A percentile compares a stretch with the other conserved stretches of the same genome.
Conservation (phyloP, 2,113 vertebrate species). For the Litocranius walleri region DNA sequence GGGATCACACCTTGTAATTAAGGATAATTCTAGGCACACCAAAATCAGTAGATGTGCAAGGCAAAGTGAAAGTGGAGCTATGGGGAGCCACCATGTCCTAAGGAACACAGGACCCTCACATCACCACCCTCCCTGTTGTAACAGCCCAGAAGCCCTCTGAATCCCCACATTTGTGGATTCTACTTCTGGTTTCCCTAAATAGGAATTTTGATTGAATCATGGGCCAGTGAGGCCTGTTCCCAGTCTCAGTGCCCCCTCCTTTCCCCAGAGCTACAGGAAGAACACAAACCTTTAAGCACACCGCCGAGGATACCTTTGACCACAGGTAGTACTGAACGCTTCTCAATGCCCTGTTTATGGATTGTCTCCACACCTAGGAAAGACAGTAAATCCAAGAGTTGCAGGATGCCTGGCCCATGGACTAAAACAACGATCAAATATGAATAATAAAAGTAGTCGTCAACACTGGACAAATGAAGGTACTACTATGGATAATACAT, state of each 20-base stretch:
- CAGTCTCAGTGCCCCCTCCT: not conserved
- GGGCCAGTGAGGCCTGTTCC: not conserved
- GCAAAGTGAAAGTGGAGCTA: too few relatives aligned
- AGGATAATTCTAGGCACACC: too few relatives aligned
- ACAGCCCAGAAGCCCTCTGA: not conserved
- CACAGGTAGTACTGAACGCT: too few relatives aligned
- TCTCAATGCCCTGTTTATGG: too few relatives aligned
- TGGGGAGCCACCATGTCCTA: too few relatives aligned
- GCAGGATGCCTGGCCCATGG: not conserved
- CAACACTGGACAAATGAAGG: fast-evolving
- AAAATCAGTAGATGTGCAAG: too few relatives aligned
- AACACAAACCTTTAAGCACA: too few relatives aligned
- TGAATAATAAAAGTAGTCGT: fast-evolving
- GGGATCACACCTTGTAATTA: not conserved
- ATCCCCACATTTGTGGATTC: not conserved
- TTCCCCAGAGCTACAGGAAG: not conserved
- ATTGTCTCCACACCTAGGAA: too few relatives aligned
- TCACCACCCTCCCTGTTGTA: not conserved
- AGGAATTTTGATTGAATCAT: not conserved
- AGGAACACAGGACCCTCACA: not conserved
- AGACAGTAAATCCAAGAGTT: too few relatives aligned
- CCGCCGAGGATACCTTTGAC: too few relatives aligned
- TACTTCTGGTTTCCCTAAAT: fast-evolving
- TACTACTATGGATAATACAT: fast-evolving
- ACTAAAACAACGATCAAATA: too few relatives aligned